Conservation (phyloP, 2,797 vertebrate species). For the Spea hammondii region DNA sequence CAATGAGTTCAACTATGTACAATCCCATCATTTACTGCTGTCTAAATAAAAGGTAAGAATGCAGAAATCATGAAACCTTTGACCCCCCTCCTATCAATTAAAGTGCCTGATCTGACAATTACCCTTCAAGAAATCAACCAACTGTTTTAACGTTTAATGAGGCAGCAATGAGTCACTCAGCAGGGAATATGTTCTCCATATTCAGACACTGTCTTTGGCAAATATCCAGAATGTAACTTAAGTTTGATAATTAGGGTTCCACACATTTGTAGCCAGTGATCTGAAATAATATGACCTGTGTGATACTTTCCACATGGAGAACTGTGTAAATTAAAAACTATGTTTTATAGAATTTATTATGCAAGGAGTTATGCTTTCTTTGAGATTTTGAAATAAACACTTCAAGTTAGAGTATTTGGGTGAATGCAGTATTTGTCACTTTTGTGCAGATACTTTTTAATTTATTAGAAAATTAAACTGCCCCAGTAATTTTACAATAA, state of each 20-base stretch:
- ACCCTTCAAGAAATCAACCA: constrained; percentile 45
- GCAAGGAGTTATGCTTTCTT: no score
- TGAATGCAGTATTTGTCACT: no score
- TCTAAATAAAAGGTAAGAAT: constrained; percentile 92
- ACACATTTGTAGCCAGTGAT: constrained; percentile 27
- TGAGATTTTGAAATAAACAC: no score
- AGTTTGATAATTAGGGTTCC: constrained; percentile 37
- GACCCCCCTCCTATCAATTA: constrained; percentile 23
- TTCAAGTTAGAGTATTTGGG: no score
- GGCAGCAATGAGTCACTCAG: constrained; percentile 18
- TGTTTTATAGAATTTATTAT: neutral
- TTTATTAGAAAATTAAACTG: no score
- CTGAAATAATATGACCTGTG: constrained; percentile 24
- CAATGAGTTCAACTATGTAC: constrained; percentile 99
- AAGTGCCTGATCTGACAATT: constrained; percentile 37
- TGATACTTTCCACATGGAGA: constrained; percentile 26
- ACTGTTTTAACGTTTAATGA: constrained; percentile 34
- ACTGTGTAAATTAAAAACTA: neutral
- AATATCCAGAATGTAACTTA: constrained; percentile 27
- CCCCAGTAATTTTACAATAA: no score
- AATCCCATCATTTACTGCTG: constrained; percentile 99
- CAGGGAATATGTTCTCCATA: constrained; percentile 14
- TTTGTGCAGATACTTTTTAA: no score
- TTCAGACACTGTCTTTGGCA: constrained; percentile 12
- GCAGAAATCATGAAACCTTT: neutral